phyloP scores from a whole-genome alignment of 2,113 vertebrate species.

The Chloroceryle aenea region DNA sequence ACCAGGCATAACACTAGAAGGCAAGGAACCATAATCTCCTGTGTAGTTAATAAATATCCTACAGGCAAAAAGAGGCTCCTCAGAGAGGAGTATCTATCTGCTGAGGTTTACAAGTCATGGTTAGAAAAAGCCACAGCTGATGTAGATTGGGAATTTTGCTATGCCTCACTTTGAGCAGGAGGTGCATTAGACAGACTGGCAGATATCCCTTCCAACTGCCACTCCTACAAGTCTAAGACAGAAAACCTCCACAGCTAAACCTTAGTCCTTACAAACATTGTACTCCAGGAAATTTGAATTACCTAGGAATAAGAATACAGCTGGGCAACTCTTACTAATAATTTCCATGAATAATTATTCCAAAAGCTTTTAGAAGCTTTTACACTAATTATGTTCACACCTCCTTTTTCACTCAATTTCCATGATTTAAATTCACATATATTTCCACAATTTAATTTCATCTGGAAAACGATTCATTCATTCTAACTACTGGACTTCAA shows the following conservation, averaged over 20 bases:
- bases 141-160: neutral
- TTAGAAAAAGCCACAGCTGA: neutral
- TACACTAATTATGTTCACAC: neutral
- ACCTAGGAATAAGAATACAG: neutral
- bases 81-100: neutral
- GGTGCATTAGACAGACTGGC: neutral
- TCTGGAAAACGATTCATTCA: neutral
- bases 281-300: neutral
- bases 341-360: neutral
- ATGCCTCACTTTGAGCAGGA: neutral
- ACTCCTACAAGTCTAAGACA: neutral
- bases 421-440: neutral
- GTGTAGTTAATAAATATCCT: neutral
- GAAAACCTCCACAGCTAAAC: neutral
- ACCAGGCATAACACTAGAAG: neutral
- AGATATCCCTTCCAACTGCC: neutral
- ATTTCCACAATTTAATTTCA: neutral
- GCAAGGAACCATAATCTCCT: neutral
- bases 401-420: neutral
- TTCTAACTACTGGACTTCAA: neutral
- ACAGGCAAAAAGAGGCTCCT: neutral
- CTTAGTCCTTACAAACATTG: neutral
- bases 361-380: neutral
- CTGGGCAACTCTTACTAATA: neutral
- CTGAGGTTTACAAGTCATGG: neutral